phyloP scores from a whole-genome alignment of 2,797 vertebrate species.

The Acanthiza pusilla region DNA sequence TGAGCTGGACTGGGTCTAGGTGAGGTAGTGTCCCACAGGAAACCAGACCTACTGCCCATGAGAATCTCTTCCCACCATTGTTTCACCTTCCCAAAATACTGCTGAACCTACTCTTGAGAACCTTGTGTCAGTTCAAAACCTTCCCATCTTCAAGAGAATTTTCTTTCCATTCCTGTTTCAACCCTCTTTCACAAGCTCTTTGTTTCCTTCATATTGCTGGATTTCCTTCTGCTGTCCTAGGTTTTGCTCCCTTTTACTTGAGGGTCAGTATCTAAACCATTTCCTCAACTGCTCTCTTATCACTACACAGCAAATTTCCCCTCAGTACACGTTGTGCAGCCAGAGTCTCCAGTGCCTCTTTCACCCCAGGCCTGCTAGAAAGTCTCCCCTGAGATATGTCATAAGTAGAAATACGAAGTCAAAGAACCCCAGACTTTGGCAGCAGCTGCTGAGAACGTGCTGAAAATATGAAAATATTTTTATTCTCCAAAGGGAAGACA shows the following conservation, averaged over 20 bases:
- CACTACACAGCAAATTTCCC: neutral
- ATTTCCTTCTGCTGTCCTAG: neutral
- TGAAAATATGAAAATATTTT: neutral
- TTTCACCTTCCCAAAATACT: neutral
- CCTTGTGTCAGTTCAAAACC: neutral
- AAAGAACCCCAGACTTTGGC: conserved; percentile 13
- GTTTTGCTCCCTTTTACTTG: neutral
- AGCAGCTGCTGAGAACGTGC: neutral
- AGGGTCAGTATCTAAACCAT: neutral
- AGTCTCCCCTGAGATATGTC: neutral
- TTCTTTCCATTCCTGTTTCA: neutral
- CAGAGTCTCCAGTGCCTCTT: neutral
- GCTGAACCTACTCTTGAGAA: neutral
- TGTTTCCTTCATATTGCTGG: neutral
- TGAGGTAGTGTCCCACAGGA: neutral
- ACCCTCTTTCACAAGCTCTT: neutral
- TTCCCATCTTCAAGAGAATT: neutral
- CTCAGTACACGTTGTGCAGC: fast-evolving
- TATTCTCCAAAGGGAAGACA: neutral
- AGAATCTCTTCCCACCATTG: neutral
- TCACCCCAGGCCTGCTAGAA: neutral
- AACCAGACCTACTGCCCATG: neutral
- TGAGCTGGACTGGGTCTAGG: neutral
- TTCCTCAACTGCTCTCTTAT: neutral
- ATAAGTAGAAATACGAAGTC: neutral